A percentile compares a stretch with the other conserved stretches of the same genome.
Conservation (phyloP, 2,113 vertebrate genomes). For the Pseudopipra pipra region DNA sequence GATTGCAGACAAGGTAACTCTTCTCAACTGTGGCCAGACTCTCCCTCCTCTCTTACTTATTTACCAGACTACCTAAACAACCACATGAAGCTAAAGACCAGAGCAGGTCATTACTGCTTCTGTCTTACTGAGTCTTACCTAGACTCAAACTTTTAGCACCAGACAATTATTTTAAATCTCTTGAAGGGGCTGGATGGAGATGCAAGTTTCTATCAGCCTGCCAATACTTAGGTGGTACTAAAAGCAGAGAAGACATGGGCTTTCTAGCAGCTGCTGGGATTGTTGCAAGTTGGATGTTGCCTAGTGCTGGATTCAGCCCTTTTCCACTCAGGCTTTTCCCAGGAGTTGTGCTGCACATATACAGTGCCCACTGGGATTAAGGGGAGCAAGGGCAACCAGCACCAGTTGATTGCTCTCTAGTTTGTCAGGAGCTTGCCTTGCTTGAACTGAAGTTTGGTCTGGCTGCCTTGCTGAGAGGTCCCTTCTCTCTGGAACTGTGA, state of each 20-base stretch:
- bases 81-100: background rate
- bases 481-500: background rate
- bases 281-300: background rate
- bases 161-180: background rate
- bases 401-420: background rate
- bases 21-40: background rate
- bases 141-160: background rate
- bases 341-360: background rate
- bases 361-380: background rate
- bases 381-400: background rate
- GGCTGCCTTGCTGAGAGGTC: background rate
- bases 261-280: background rate
- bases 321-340: background rate
- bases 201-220: background rate
- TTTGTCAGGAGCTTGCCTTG: background rate
- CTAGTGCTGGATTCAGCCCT: background rate
- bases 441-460: background rate
- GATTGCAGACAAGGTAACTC: constrained; percentile 88
- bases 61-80: background rate
- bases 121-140: background rate
- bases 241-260: background rate
- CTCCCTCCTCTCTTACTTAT: background rate
- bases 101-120: background rate
- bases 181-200: background rate
- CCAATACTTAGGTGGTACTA: background rate